These are phyloP conservation scores for Chloebia gouldiae DNA, from an alignment of 2,113 vertebrate species.

Conservation along the genomic window DNA sequence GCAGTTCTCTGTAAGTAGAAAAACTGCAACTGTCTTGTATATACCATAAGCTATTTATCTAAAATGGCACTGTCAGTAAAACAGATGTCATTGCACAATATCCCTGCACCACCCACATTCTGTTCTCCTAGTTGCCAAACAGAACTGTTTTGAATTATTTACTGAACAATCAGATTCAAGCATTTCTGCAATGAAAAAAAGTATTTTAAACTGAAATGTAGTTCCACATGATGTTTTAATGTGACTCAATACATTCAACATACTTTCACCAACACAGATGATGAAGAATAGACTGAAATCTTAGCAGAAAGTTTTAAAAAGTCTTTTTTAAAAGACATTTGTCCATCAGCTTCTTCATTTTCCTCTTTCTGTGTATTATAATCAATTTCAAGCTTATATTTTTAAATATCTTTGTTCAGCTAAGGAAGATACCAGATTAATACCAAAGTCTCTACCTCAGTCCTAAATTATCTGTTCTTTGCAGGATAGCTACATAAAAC, in stretches of 20 bases:
- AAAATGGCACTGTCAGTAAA: slow-evolving; percentile 28
- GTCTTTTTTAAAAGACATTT: neutral
- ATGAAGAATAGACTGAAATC: neutral
- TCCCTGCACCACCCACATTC: neutral
- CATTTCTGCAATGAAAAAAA: neutral
- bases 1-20: neutral
- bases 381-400: neutral
- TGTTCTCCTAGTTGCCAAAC: slow-evolving; percentile 26
- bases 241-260: neutral
- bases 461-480: neutral
- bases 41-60: slow-evolving; percentile 39
- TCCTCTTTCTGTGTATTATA: neutral
- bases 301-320: neutral
- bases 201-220: neutral
- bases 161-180: neutral
- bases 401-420: neutral
- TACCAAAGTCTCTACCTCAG: neutral
- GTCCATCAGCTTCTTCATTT: neutral
- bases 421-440: neutral
- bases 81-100: slow-evolving; percentile 47
- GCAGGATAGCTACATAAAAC: neutral
- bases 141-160: slow-evolving; percentile 20
- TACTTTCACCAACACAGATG: neutral
- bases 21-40: neutral
- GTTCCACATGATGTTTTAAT: neutral